Evolutionary conservation across 2,888 invertebrate species (phyloP).

Genomic region (Nymphalis urticae): DNA sequence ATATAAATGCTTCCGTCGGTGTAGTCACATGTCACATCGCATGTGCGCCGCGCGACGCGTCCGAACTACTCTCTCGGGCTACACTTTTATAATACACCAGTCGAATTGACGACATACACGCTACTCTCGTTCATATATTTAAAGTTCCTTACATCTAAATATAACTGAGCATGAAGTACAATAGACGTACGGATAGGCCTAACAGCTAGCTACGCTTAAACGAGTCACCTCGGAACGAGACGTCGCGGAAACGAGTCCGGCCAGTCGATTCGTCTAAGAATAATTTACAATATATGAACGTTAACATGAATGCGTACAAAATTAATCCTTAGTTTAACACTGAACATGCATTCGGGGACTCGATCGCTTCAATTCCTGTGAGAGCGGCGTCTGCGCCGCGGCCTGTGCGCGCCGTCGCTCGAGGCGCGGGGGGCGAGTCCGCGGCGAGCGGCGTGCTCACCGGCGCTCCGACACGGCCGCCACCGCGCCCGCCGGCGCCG

Average conservation of each 20-base stretch:
- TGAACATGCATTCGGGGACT: slow-evolving; percentile 12
- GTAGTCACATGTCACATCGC: slow-evolving; percentile 14
- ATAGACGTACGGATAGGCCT: slow-evolving; percentile 55
- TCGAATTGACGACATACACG: slow-evolving; percentile 34
- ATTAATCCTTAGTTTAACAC: slow-evolving; percentile 31
- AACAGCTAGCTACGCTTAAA: slow-evolving; percentile 47
- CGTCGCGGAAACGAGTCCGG: slow-evolving; percentile 45
- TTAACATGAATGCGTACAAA: slow-evolving; percentile 70
- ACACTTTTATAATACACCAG: slow-evolving; percentile 15
- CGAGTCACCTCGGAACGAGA: slow-evolving; percentile 46
- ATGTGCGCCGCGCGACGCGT: not conserved
- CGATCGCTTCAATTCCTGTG: slow-evolving; percentile 5
- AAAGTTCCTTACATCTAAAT: slow-evolving; percentile 60
- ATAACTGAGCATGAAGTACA: slow-evolving; percentile 79
- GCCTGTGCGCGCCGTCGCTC: slow-evolving; percentile 19
- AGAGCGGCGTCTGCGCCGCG: slow-evolving; percentile 42
- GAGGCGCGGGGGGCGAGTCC: slow-evolving; percentile 24
- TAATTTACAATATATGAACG: slow-evolving; percentile 75
- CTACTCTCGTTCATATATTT: slow-evolving; percentile 36
- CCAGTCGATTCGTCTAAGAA: slow-evolving; percentile 62
- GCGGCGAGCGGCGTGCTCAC: slow-evolving; percentile 58
- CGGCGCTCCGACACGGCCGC: slow-evolving; percentile 82
- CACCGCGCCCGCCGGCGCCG: slow-evolving; percentile 80
- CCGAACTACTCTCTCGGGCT: slow-evolving; percentile 4
- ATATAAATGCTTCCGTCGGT: slow-evolving; percentile 32